These are phyloP conservation scores for Mellilla xanthometata DNA, from an alignment of 2,888 invertebrate species.

Conservation along the genomic window DNA sequence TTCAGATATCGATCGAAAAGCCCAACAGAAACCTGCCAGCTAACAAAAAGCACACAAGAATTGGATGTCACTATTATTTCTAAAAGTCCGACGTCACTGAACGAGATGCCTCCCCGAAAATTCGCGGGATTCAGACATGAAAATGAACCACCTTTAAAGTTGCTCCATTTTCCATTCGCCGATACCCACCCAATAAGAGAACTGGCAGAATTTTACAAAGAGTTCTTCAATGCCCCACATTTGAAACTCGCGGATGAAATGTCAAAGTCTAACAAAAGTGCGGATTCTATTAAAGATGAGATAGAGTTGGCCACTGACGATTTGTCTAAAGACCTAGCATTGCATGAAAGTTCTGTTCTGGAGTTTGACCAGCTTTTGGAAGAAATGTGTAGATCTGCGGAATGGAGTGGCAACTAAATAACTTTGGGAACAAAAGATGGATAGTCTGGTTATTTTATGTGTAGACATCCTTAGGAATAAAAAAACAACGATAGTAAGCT, in stretches of 20 bases:
- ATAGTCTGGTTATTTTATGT: too few relatives aligned
- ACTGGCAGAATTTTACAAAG: slow-evolving; percentile 90
- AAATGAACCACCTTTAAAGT: slow-evolving; percentile 86
- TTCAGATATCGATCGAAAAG: slow-evolving; percentile 55
- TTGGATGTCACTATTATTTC: slow-evolving; percentile 51
- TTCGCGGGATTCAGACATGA: slow-evolving; percentile 68
- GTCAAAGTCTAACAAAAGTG: slow-evolving; percentile 37
- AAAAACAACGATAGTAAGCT: too few relatives aligned
- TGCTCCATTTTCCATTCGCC: slow-evolving; percentile 90
- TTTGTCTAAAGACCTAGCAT: slow-evolving; percentile 87
- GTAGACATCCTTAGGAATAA: too few relatives aligned
- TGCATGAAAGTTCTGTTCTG: slow-evolving; percentile 87
- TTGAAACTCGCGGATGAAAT: slow-evolving; percentile 59
- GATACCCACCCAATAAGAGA: slow-evolving; percentile 87
- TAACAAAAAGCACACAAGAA: slow-evolving; percentile 66
- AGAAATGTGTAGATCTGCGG: slow-evolving; percentile 85
- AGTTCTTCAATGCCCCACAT: slow-evolving; percentile 88
- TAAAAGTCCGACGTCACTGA: slow-evolving; percentile 63
- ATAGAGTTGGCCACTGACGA: slow-evolving; percentile 71
- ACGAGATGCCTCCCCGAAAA: slow-evolving; percentile 69
- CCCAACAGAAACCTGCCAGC: slow-evolving; percentile 33
- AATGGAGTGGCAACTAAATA: slow-evolving; percentile 76
- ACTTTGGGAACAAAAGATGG: too few relatives aligned
- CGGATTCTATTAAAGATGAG: slow-evolving; percentile 47
- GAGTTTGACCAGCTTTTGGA: slow-evolving; percentile 90